A percentile compares a stretch with the other conserved stretches of the same genome.
Conservation (phyloP, 2,113 vertebrate genomes). For the Platycercus adscitus region DNA sequence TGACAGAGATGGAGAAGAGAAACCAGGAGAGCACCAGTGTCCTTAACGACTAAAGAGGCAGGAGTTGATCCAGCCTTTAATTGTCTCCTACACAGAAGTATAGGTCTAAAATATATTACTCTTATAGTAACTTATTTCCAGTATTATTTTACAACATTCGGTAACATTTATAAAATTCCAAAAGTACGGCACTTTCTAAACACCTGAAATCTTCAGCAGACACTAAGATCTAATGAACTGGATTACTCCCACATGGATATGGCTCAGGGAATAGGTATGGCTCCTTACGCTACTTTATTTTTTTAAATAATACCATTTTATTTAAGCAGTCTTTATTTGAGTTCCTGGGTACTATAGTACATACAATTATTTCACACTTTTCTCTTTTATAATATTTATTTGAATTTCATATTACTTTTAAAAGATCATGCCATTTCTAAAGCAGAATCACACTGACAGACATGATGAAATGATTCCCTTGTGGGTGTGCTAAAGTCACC, state of each 20-base stretch:
- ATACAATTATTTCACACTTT: neutral
- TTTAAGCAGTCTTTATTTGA: neutral
- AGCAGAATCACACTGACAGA: neutral
- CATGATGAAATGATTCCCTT: neutral
- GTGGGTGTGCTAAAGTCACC: neutral
- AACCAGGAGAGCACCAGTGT: accelerated
- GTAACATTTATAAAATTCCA: neutral
- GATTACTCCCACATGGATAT: neutral
- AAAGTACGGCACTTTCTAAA: neutral
- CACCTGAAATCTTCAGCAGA: neutral
- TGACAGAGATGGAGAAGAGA: neutral
- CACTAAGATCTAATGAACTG: neutral
- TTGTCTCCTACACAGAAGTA: neutral
- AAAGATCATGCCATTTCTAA: neutral
- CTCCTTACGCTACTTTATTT: neutral
- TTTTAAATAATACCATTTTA: neutral
- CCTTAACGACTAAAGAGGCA: neutral
- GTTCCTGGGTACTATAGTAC: neutral
- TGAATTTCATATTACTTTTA: neutral
- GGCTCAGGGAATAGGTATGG: neutral
- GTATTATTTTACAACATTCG: neutral
- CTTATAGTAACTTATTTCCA: neutral
- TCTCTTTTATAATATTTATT: neutral
- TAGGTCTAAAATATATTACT: neutral
- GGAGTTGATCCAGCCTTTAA: neutral